Evolutionary conservation across 2,888 invertebrate genomes (phyloP).

Genomic region (Harpalus rufipes): DNA sequence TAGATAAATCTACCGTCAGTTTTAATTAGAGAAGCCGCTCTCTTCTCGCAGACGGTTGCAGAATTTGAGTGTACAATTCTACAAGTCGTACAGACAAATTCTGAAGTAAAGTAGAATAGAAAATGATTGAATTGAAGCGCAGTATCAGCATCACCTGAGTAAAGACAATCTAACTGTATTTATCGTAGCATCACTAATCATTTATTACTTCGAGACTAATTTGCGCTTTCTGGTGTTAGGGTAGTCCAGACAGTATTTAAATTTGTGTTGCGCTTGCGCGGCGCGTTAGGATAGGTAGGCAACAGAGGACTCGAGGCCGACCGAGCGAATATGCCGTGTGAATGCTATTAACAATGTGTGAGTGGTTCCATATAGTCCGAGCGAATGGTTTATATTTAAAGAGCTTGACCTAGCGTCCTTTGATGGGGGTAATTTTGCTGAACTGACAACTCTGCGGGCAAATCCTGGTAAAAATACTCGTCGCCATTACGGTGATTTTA

Average conservation of each 20-base stretch:
- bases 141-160: constrained; percentile 63
- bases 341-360: constrained; percentile 61
- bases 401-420: constrained; percentile 76
- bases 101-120: constrained; percentile 3
- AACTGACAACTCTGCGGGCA: constrained; percentile 29
- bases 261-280: constrained; percentile 59
- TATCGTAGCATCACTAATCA: constrained; percentile 48
- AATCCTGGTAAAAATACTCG: constrained; percentile 32
- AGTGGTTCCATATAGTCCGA: constrained; percentile 55
- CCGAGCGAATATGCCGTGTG: constrained; percentile 69
- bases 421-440: constrained; percentile 71
- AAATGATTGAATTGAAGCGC: constrained; percentile 45
- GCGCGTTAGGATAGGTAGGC: constrained; percentile 59
- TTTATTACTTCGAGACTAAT: constrained; percentile 55
- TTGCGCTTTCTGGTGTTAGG: constrained; percentile 66
- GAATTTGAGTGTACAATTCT: constrained; percentile 4
- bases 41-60: constrained; percentile 18
- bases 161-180: constrained; percentile 60
- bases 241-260: constrained; percentile 67
- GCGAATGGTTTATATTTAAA: constrained; percentile 60
- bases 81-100: constrained; percentile 22
- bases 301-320: constrained; percentile 75
- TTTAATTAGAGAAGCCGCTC: constrained; percentile 33
- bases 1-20: constrained; percentile 61
- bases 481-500: constrained; percentile 9